These are phyloP conservation scores for Lypha dubia DNA, from an alignment of 2,888 invertebrate species.

Conservation along the genomic window DNA sequence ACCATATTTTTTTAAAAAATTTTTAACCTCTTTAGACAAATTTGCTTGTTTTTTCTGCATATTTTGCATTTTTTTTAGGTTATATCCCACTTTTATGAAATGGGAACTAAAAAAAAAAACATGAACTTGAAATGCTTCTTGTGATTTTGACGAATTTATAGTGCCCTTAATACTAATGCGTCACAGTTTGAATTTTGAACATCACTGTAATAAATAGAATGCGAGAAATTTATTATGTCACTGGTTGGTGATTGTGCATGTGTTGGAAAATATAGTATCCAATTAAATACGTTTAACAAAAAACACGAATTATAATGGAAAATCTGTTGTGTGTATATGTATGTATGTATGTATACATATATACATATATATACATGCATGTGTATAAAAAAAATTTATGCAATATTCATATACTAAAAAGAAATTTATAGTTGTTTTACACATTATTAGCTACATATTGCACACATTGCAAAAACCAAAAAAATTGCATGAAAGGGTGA, in stretches of 20 bases:
- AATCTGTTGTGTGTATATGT: background rate
- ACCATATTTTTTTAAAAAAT: too few species aligned
- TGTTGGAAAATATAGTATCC: constrained; percentile 4
- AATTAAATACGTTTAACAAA: constrained; percentile 12
- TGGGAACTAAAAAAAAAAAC: too few species aligned
- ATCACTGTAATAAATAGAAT: too few species aligned
- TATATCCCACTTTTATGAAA: too few species aligned
- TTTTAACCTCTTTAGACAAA: too few species aligned
- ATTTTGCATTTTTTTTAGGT: too few species aligned
- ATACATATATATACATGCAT: background rate
- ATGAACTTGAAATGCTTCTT: too few species aligned
- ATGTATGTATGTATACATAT: background rate
- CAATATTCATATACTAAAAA: constrained; percentile 1
- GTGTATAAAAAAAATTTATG: background rate
- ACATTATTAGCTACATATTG: constrained; percentile 28
- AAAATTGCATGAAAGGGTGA: background rate
- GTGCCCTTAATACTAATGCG: too few species aligned
- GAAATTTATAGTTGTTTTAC: background rate
- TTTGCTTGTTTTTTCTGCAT: too few species aligned
- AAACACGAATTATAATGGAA: background rate
- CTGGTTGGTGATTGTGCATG: background rate
- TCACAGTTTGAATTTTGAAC: too few species aligned
- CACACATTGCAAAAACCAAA: background rate
- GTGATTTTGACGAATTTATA: too few species aligned
- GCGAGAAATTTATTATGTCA: too few species aligned